A percentile compares a stretch with the other conserved stretches of the same genome.
These are phyloP conservation scores for Synergus laeviventris DNA, from an alignment of 2,888 invertebrate genomes.

Conservation along the genomic window DNA sequence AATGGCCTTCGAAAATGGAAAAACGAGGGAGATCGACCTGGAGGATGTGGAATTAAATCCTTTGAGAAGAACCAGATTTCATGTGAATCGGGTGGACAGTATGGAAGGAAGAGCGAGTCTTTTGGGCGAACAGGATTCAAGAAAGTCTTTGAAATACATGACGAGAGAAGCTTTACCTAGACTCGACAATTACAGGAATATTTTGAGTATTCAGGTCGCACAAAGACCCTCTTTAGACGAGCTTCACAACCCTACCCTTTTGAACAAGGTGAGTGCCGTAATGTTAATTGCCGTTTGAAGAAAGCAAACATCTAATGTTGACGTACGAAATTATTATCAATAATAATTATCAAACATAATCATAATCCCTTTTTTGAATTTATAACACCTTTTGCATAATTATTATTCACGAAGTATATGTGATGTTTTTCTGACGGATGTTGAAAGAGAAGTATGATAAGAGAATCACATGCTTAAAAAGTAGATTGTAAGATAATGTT, in stretches of 20 bases:
- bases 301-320: neutral
- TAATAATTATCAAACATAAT: too few relatives aligned
- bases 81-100: constrained; percentile 80
- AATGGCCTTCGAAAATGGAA: constrained; percentile 70
- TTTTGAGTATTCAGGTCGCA: constrained; percentile 91
- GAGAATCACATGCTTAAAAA: neutral
- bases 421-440: too few relatives aligned
- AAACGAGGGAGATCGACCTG: constrained; percentile 58
- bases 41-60: constrained; percentile 73
- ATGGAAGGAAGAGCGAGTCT: constrained; percentile 75
- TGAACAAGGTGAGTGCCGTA: constrained; percentile 86
- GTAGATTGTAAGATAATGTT: neutral
- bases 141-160: constrained; percentile 78
- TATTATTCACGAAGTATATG: too few relatives aligned
- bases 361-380: neutral
- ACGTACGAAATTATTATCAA: neutral
- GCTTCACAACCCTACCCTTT: constrained; percentile 88
- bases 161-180: constrained; percentile 92
- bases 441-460: neutral
- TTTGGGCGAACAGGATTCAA: constrained; percentile 72
- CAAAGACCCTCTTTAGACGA: constrained; percentile 93
- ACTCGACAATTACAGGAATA: constrained; percentile 92
- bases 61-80: constrained; percentile 78
- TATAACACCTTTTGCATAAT: too few relatives aligned
- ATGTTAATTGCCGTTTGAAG: neutral